Conservation (phyloP, 2,888 invertebrate species). For the Epinotia nisella region DNA sequence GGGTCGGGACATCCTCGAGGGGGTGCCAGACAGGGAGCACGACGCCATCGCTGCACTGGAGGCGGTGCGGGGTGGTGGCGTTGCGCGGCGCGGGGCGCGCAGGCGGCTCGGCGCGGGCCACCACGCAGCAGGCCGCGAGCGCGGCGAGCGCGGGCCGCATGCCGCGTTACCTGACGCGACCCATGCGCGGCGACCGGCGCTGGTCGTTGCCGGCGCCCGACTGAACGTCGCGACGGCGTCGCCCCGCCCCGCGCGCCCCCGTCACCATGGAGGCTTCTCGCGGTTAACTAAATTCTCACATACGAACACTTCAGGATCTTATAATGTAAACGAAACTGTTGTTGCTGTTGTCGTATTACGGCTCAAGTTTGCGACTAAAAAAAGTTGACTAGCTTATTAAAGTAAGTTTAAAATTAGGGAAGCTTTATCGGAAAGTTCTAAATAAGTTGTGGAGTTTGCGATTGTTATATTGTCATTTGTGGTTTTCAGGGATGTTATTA, state of each 20-base stretch:
- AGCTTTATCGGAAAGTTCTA: conserved; percentile 29
- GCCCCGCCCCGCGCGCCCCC: conserved; percentile 56
- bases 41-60: conserved; percentile 92
- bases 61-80: conserved; percentile 70
- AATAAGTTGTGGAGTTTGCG: conserved; percentile 6
- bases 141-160: conserved; percentile 82
- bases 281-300: conserved; percentile 38
- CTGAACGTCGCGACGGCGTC: conserved; percentile 70
- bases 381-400: conserved; percentile 65
- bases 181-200: conserved; percentile 77
- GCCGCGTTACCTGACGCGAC: conserved; percentile 73
- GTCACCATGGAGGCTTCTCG: conserved; percentile 45
- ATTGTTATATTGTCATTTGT: conserved; percentile 40
- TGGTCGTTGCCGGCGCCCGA: conserved; percentile 81
- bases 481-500: conserved; percentile 36
- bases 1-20: conserved; percentile 88
- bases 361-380: conserved; percentile 65
- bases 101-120: conserved; percentile 75
- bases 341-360: conserved; percentile 33
- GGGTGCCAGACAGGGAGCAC: conserved; percentile 96
- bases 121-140: conserved; percentile 79
- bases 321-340: not conserved
- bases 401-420: conserved; percentile 56
- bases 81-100: conserved; percentile 71
- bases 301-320: conserved; percentile 9